phyloP scores from a whole-genome alignment of 2,888 invertebrate species.

The Cheilosia impressa region DNA sequence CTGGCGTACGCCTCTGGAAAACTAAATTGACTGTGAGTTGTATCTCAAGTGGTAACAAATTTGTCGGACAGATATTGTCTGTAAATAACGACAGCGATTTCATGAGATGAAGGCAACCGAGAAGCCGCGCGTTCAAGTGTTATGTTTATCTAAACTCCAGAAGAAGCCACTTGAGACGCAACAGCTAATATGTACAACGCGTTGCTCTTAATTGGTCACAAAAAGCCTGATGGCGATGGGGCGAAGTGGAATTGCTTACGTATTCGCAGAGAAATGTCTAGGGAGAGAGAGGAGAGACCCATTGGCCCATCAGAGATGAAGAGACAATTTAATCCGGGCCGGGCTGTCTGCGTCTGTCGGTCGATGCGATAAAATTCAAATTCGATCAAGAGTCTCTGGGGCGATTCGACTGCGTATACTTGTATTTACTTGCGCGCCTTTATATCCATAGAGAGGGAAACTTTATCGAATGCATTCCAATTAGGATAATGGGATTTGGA shows the following conservation, averaged over 20 bases:
- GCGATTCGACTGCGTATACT: background rate
- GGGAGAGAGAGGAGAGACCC: slow-evolving; percentile 46
- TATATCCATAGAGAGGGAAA: slow-evolving; percentile 1
- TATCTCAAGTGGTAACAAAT: slow-evolving; percentile 52
- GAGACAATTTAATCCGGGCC: slow-evolving; percentile 65
- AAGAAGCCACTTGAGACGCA: slow-evolving; percentile 65
- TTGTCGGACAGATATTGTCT: slow-evolving; percentile 43
- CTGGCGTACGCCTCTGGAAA: background rate
- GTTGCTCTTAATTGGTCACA: slow-evolving; percentile 56
- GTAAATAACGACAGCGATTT: slow-evolving; percentile 17
- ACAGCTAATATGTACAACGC: slow-evolving; percentile 44
- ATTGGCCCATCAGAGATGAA: background rate
- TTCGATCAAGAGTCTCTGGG: background rate
- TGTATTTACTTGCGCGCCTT: background rate
- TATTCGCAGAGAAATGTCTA: slow-evolving; percentile 26
- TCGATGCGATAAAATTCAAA: slow-evolving; percentile 55
- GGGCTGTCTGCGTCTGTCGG: slow-evolving; percentile 52
- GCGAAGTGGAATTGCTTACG: background rate
- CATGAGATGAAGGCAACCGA: slow-evolving; percentile 8
- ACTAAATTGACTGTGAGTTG: slow-evolving; percentile 28
- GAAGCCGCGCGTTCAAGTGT: slow-evolving; percentile 37
- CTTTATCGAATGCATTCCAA: slow-evolving; percentile 70
- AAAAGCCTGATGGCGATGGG: slow-evolving; percentile 3
- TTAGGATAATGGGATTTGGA: slow-evolving; percentile 74
- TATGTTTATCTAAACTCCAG: slow-evolving; percentile 62